These are phyloP conservation scores for Phaenicophaeus curvirostris DNA, from an alignment of 2,797 vertebrate species.

Conservation along the genomic window DNA sequence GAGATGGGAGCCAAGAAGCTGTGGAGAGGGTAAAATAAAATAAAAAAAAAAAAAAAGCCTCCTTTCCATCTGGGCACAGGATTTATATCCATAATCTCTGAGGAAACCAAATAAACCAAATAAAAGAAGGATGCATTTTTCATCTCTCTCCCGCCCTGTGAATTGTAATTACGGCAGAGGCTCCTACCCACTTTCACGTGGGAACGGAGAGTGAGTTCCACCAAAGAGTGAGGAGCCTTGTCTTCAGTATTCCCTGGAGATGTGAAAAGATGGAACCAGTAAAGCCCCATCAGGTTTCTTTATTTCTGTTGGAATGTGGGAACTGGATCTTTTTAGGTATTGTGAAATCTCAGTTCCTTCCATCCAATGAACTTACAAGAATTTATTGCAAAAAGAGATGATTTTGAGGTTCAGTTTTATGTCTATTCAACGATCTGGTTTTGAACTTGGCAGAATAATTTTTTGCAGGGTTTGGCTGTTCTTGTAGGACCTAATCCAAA, in stretches of 20 bases:
- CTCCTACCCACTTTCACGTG: constrained; percentile 37
- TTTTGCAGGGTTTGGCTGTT: constrained; percentile 63
- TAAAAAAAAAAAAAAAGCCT: neutral
- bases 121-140: constrained; percentile 46
- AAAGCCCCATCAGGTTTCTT: constrained; percentile 26
- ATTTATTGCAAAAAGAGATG: constrained; percentile 61
- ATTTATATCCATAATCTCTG: constrained; percentile 40
- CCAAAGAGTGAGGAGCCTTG: neutral
- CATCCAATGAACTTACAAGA: constrained; percentile 33
- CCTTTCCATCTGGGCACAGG: constrained; percentile 11
- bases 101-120: constrained; percentile 34
- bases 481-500: constrained; percentile 61
- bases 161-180: constrained; percentile 38
- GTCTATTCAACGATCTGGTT: constrained; percentile 61
- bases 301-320: constrained; percentile 58
- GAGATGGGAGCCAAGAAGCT: constrained; percentile 16
- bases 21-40: neutral
- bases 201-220: neutral
- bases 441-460: constrained; percentile 60
- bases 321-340: constrained; percentile 40
- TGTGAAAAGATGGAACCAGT: neutral
- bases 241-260: neutral
- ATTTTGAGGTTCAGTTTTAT: constrained; percentile 67
- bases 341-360: constrained; percentile 51
- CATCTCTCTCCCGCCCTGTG: neutral